Conservation (phyloP, 2,797 vertebrate species). For the Xiphorhynchus erythropygius region DNA sequence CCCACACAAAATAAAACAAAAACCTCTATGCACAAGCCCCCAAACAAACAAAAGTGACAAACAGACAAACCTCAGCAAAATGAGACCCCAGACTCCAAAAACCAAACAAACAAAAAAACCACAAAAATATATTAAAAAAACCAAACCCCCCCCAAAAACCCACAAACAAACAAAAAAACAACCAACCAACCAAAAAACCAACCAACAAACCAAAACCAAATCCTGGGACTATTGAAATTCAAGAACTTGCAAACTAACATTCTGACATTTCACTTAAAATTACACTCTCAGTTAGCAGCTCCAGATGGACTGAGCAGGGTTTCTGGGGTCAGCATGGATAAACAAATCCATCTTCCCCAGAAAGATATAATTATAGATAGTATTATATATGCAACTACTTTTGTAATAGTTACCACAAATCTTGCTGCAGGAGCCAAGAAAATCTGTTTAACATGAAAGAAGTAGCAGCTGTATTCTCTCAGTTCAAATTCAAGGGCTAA, state of each 20-base stretch:
- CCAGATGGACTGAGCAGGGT: neutral
- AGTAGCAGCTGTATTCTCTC: neutral
- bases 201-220: too few species aligned
- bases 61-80: neutral
- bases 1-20: neutral
- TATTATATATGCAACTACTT: neutral
- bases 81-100: too few species aligned
- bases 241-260: neutral
- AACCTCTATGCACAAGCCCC: neutral
- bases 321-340: neutral
- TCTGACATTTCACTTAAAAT: neutral
- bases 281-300: neutral
- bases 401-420: neutral
- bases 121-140: neutral
- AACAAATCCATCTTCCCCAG: neutral
- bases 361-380: neutral
- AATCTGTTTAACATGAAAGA: neutral
- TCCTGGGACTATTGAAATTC: neutral
- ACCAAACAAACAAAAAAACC: neutral
- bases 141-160: fast-evolving
- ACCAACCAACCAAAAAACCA: too few species aligned
- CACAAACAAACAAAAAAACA: neutral
- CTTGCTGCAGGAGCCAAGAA: neutral
- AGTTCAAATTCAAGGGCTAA: neutral
- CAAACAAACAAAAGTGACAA: neutral